A percentile compares a stretch with the other conserved stretches of the same genome.
These are phyloP conservation scores for Aldabrachelys gigantea DNA, from an alignment of 2,113 vertebrate genomes.

Conservation along the genomic window DNA sequence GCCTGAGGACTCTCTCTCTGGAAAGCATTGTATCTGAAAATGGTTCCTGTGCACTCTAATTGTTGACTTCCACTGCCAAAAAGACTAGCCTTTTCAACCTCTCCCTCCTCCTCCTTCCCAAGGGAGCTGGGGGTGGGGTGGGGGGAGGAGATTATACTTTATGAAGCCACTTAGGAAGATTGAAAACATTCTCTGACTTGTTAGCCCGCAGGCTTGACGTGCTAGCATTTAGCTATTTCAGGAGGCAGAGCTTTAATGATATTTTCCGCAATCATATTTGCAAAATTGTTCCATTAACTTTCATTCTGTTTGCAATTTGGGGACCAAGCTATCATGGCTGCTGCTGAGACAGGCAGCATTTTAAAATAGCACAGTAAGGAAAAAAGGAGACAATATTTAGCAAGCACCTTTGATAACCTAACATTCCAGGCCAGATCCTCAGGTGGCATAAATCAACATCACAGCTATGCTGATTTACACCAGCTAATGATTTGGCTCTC, in stretches of 20 bases:
- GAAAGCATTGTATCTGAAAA: constrained; percentile 7
- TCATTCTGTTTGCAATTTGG: neutral
- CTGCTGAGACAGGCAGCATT: neutral
- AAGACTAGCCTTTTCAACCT: constrained; percentile 10
- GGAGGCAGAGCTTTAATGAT: constrained; percentile 22
- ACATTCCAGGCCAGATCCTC: neutral
- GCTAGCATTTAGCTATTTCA: constrained; percentile 22
- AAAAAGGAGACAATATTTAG: neutral
- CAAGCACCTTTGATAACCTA: neutral
- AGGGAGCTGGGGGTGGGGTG: neutral
- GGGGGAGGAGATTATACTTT: neutral
- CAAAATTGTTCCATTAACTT: neutral
- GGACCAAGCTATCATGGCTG: neutral
- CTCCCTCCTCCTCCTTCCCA: constrained; percentile 16
- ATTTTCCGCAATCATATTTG: constrained; percentile 23
- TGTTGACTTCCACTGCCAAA: constrained; percentile 29
- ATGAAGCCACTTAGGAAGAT: neutral
- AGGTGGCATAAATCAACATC: neutral
- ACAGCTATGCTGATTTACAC: neutral
- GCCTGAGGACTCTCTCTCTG: neutral
- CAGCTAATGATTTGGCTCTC: neutral
- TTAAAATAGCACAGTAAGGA: neutral
- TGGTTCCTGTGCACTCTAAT: constrained; percentile 1
- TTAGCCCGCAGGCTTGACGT: constrained; percentile 24
- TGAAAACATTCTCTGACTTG: constrained; percentile 46